Conservation (phyloP, 2,113 vertebrate genomes). For the Scomber scombrus region DNA sequence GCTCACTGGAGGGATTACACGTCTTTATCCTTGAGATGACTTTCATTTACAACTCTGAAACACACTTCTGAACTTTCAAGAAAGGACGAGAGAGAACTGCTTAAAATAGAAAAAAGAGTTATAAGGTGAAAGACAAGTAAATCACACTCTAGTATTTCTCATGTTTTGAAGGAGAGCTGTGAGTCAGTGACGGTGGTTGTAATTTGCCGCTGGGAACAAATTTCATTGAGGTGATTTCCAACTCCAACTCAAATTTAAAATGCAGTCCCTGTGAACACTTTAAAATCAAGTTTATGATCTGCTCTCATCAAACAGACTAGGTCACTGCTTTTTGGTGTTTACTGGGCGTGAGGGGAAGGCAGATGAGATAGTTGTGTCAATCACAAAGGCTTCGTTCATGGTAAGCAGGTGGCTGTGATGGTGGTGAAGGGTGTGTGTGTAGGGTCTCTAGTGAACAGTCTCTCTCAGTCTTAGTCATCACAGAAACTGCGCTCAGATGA, state of each 20-base stretch:
- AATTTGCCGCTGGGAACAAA: slow-evolving; percentile 39
- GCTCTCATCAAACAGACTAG: slow-evolving; percentile 63
- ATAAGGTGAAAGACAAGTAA: slow-evolving; percentile 21
- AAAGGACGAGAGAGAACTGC: neutral
- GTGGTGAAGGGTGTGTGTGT: slow-evolving; percentile 41
- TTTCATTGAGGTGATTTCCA: slow-evolving; percentile 68
- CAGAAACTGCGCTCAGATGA: slow-evolving; percentile 68
- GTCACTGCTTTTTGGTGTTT: slow-evolving; percentile 64
- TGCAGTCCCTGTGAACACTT: slow-evolving; percentile 47
- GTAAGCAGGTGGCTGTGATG: slow-evolving; percentile 77
- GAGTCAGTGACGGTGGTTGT: slow-evolving; percentile 39
- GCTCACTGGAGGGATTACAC: slow-evolving; percentile 18
- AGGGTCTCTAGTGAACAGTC: slow-evolving; percentile 70
- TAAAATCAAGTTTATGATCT: slow-evolving; percentile 69
- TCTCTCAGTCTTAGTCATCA: slow-evolving; percentile 74
- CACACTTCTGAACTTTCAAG: slow-evolving; percentile 8
- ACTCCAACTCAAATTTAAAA: slow-evolving; percentile 49
- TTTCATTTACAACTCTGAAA: slow-evolving; percentile 12
- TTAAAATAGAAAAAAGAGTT: neutral
- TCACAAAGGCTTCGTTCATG: slow-evolving; percentile 83
- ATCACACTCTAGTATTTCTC: slow-evolving; percentile 23
- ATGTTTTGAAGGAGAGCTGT: slow-evolving; percentile 46
- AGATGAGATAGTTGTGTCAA: slow-evolving; percentile 73
- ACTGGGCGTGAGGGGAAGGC: slow-evolving; percentile 75
- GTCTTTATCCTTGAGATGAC: slow-evolving; percentile 24